Evolutionary conservation across 2,888 invertebrate genomes (phyloP), one percentile per base, ranked within the genome.

Genomic region (Dynastes grantii): DNA sequence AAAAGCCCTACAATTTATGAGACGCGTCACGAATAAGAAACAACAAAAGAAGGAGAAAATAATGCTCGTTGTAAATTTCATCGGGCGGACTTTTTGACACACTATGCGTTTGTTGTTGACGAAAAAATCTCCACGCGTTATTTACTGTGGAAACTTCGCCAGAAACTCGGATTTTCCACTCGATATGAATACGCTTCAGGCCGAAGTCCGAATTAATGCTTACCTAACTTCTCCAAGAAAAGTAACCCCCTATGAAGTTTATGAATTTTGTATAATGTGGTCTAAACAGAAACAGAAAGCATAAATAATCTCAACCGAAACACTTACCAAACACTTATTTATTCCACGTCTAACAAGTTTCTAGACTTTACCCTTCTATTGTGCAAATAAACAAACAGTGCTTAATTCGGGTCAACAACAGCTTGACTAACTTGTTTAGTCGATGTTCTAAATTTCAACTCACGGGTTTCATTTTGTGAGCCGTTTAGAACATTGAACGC

Each of bases 11-110:
- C 27, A 51, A 70, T 70, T 70, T 70, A 70, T 70, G 49, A 53
- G 22, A 22, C 51, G n/a, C 13, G 70, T 29, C 70, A 51, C 29
- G 22, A 70, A 53, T 70, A 40, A 70, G 51, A 70, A 70, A 70
- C 29, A 53, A 32, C 51, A n/a, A 70, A 45, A 11, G 11, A 45
- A 11, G 45, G 11, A 51, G n/a, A 53, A 68, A 68, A 49, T 22
- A 49, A 49, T 51, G 70, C 32, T 53, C 27, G 32, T 70, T 51
- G 29, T 51, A 70, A 70, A 70, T 53, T 70, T 70, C 70, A 70
- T 32, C 32, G 29, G 8, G 70, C 51, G 51, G 51, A 29, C 70
- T 70, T 70, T 70, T 70, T 53, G 68, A 51, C 68, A 32, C 68
- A 49, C 29, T 13, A 13, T 51, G 53, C 53, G 70, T 49, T 53